These are phyloP conservation scores for Lithophane leautieri DNA, from an alignment of 2,888 invertebrate species.

Conservation along the genomic window DNA sequence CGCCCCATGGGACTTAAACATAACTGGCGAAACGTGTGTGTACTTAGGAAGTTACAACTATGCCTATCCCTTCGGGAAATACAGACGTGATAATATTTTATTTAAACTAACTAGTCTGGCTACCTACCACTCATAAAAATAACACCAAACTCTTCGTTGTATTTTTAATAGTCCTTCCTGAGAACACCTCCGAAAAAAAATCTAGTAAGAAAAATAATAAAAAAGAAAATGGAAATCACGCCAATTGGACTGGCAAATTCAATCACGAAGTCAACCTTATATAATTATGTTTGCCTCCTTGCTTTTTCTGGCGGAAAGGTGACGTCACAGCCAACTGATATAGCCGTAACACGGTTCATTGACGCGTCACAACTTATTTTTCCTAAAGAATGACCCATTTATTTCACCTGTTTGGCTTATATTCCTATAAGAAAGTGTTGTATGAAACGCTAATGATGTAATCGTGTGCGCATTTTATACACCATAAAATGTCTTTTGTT, in stretches of 20 bases:
- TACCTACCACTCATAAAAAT: not conserved
- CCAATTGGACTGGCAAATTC: constrained; percentile 70
- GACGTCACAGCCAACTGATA: constrained; percentile 65
- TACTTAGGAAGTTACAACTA: not conserved
- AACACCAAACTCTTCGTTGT: not conserved
- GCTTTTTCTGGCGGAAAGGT: constrained; percentile 65
- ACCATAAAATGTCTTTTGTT: not conserved
- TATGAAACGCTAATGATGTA: constrained; percentile 25
- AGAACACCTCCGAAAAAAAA: constrained; percentile 13
- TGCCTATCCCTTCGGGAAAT: not conserved
- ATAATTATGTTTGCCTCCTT: constrained; percentile 73
- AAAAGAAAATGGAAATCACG: constrained; percentile 63
- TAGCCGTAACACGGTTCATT: constrained; percentile 59
- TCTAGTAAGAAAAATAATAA: constrained; percentile 34
- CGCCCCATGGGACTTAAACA: not conserved
- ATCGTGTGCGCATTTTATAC: constrained; percentile 9
- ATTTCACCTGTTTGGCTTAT: constrained; percentile 60
- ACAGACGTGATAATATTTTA: not conserved
- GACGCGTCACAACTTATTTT: constrained; percentile 68
- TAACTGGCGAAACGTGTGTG: not conserved
- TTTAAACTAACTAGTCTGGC: not conserved
- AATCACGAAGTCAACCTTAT: constrained; percentile 70
- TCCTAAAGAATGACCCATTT: constrained; percentile 65
- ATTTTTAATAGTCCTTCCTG: not conserved
- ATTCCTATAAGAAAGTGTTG: constrained; percentile 31